Percentiles rank a stretch among this genome's conserved stretches.
Evolutionary conservation across 2,113 vertebrate species (phyloP).

Genomic region (Tinamus guttatus): DNA sequence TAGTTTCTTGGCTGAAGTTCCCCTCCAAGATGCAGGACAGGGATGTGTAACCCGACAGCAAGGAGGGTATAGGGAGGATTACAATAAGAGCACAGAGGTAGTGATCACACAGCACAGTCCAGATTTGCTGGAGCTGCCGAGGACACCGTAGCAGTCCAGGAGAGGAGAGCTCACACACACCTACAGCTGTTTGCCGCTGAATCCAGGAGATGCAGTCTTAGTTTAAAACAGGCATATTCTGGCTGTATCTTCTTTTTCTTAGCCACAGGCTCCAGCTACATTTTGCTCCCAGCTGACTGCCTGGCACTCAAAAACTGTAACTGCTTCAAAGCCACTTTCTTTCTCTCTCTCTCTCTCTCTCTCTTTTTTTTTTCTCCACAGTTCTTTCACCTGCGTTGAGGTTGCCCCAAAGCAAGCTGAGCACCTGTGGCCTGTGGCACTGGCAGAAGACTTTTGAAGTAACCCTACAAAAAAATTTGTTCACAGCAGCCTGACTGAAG

Average conservation of each 20-base stretch:
- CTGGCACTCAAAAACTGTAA: neutral
- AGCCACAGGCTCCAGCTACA: rapidly evolving
- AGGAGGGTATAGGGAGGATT: neutral
- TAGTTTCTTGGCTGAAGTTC: neutral
- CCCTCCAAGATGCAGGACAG: neutral
- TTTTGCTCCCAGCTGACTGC: neutral
- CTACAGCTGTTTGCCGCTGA: neutral
- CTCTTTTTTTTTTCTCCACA: too few species aligned
- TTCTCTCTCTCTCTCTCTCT: too few species aligned
- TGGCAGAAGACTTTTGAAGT: neutral
- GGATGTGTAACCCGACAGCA: neutral
- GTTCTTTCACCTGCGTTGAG: neutral
- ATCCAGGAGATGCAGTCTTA: neutral
- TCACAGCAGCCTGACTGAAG: neutral
- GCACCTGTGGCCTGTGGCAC: neutral
- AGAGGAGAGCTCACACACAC: neutral
- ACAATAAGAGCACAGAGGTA: neutral
- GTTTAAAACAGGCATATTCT: neutral
- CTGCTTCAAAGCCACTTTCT: neutral
- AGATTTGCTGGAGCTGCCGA: neutral
- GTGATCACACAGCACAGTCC: neutral
- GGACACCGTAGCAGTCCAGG: rapidly evolving
- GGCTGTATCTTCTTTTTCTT: neutral
- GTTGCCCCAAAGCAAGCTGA: neutral
- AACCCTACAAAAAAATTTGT: neutral